Percentiles rank a stretch among this genome's conserved stretches.
Evolutionary conservation across 2,888 invertebrate species (phyloP).

Genomic region (Thecophora atra): DNA sequence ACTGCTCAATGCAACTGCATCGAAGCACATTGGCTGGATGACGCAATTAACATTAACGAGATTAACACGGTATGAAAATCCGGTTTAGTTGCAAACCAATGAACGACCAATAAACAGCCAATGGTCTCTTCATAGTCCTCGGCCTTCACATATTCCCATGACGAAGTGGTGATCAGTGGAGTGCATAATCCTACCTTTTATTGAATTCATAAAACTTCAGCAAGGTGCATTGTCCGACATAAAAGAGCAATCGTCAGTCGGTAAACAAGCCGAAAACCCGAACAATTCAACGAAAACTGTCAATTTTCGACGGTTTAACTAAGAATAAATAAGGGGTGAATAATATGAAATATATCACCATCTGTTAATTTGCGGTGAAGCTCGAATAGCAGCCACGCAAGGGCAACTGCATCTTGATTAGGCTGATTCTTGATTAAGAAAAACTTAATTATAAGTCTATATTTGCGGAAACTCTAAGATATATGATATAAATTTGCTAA

Average conservation of each 20-base stretch:
- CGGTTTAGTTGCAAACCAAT: constrained; percentile 5
- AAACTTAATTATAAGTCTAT: too few species aligned
- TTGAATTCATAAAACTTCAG: constrained; percentile 35
- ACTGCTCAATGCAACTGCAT: not conserved
- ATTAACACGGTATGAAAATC: constrained; percentile 36
- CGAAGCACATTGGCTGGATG: constrained; percentile 24
- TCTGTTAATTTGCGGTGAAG: constrained; percentile 49
- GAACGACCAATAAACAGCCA: constrained; percentile 6
- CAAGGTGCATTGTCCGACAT: constrained; percentile 26
- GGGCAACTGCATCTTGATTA: too few species aligned
- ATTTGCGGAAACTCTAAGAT: too few species aligned
- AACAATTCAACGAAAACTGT: constrained; percentile 54
- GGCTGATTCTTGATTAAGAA: too few species aligned
- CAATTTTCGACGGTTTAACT: constrained; percentile 53
- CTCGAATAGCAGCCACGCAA: too few species aligned
- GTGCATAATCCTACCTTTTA: constrained; percentile 53
- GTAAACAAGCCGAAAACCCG: constrained; percentile 52
- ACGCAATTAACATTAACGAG: constrained; percentile 33
- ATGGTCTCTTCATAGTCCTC: not conserved
- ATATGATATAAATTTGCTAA: too few species aligned
- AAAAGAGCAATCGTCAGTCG: constrained; percentile 54
- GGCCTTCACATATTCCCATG: constrained; percentile 51
- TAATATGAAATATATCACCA: constrained; percentile 49
- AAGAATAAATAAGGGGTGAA: constrained; percentile 8
- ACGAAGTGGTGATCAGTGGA: constrained; percentile 50